These are phyloP conservation scores for Nezara viridula DNA, from an alignment of 2,888 invertebrate genomes.

Conservation along the genomic window DNA sequence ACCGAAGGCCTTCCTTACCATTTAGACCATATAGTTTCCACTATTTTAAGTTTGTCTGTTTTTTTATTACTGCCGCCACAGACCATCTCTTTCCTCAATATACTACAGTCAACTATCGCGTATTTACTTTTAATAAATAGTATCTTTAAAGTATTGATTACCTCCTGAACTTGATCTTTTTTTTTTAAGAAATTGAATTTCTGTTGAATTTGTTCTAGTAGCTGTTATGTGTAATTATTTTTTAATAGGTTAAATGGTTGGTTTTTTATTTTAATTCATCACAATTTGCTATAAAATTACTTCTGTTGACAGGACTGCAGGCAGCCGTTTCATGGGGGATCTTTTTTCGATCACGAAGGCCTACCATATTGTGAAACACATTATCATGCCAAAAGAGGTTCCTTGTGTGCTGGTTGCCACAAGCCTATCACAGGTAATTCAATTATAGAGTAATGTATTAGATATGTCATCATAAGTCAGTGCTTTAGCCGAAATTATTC, in stretches of 20 bases:
- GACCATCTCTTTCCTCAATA: no score
- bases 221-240: no score
- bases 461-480: not conserved
- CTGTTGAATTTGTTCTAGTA: no score
- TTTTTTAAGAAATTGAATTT: no score
- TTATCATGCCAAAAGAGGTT: slow-evolving; percentile 97
- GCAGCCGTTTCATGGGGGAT: slow-evolving; percentile 95
- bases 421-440: slow-evolving; percentile 88
- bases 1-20: no score
- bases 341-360: slow-evolving; percentile 99
- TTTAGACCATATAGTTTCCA: no score
- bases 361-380: slow-evolving; percentile 99
- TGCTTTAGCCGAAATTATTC: no score
- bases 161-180: no score
- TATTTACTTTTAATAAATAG: not conserved
- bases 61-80: no score
- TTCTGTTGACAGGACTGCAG: slow-evolving; percentile 86
- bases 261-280: not conserved
- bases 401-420: slow-evolving; percentile 97
- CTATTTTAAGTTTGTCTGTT: no score
- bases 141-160: no score
- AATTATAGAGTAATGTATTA: not conserved
- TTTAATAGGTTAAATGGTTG: not conserved
- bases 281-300: not conserved
- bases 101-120: no score